These are phyloP conservation scores for Catostomus latipinnis DNA, from an alignment of 2,797 vertebrate genomes.

Conservation along the genomic window DNA sequence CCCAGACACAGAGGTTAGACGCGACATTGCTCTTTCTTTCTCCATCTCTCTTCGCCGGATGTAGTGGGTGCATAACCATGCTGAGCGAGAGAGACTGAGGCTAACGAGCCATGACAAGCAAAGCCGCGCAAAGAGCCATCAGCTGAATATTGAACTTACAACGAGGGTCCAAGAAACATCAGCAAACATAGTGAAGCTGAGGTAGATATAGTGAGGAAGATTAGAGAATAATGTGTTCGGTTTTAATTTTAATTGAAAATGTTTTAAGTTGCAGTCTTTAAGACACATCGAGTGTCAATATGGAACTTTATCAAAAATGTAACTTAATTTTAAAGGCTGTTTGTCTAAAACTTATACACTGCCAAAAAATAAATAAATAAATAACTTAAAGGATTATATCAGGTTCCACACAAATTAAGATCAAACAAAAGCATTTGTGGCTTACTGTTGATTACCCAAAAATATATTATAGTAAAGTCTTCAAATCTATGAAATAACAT, in stretches of 20 bases:
- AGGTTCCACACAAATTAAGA: too few relatives aligned
- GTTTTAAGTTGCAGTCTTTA: too few relatives aligned
- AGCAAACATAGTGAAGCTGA: constrained; percentile 16
- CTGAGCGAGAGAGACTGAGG: constrained; percentile 30
- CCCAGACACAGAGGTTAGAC: constrained; percentile 13
- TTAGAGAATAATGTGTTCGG: background rate
- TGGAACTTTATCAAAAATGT: too few relatives aligned
- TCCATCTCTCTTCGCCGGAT: constrained; percentile 14
- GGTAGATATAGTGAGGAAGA: constrained; percentile 10
- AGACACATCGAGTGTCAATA: too few relatives aligned
- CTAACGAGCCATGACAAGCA: constrained; percentile 42
- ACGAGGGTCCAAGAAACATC: constrained; percentile 26
- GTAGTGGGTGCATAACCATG: background rate
- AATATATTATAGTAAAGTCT: too few relatives aligned
- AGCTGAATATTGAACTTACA: constrained; percentile 44
- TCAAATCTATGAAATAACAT: too few relatives aligned
- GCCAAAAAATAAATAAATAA: too few relatives aligned
- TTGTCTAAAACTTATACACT: too few relatives aligned
- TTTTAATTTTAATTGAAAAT: background rate
- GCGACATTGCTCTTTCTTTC: background rate
- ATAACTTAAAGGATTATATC: too few relatives aligned
- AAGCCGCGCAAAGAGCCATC: constrained; percentile 17
- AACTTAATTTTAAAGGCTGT: too few relatives aligned
- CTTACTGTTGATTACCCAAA: too few relatives aligned
- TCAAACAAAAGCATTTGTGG: too few relatives aligned